Base-by-base conservation (phyloP, 1,140 invertebrate genomes). In the Drosophila virilis region DNA sequence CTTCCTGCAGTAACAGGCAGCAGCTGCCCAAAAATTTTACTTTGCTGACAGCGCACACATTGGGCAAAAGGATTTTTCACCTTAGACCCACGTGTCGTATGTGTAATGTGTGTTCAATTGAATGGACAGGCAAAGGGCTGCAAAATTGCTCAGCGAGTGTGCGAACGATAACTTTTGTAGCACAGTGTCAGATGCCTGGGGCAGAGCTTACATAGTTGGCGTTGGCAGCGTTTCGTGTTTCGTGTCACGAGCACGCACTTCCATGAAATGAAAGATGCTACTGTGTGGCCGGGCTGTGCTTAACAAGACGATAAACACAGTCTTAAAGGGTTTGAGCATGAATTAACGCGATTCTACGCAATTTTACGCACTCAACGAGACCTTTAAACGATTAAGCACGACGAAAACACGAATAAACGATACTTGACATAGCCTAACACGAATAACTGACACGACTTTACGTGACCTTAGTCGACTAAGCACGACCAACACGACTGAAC, bases 31-130 rank as follows among this genome's bases (percentile, higher is more conserved):
- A 57, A 64, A 82, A 82, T 60, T 74, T 51, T 74, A 60, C 70
- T 68, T 40, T 73, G 71, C 71, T 83, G 80, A 84, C 80, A 83
- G 80, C 64, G 65, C 74, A 68, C 42, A 54, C 68, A 68, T n/a
- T 48, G 50, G 38, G 40, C 48, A 54, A 58, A 59, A 59, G 70
- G 70, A 73, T 68, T 73, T 52, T 42, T 10, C 32, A 59, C 54
- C 43, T 68, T 51, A 40, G 70, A 67, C 40, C 64, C 70, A 62
- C 50, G 67, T 75, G 67, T 64, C 59, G 74, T 73, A 68, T 79
- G 74, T 64, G 74, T 73, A 72, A 68, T 72, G 66, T 55, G 65
- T 61, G 65, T 70, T 78, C 75, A 78, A 78, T 78, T 78, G 61
- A 74, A 74, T 48, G 71, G 70, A 67, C 74, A 73, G 61, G 38